Percentiles rank a stretch among this genome's conserved stretches.
Evolutionary conservation across 2,888 invertebrate species (phyloP).

Genomic region (Drosophila peninsularis): DNA sequence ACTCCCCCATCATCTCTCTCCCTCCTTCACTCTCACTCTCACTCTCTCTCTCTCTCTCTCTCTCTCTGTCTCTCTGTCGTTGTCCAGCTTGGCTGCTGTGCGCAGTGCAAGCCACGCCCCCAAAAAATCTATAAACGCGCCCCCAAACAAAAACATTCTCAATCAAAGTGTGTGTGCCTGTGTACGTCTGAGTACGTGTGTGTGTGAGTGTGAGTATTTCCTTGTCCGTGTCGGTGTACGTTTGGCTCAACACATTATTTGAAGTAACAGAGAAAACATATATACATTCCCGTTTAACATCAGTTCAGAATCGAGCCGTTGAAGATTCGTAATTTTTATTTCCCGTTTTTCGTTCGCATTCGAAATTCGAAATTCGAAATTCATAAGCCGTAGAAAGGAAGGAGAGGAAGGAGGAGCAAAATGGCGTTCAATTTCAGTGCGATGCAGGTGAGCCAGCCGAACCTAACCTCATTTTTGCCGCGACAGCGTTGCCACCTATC

Average conservation of each 20-base stretch:
- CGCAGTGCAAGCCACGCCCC: constrained; percentile 44
- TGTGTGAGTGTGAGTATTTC: background rate
- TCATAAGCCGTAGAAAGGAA: too few species aligned
- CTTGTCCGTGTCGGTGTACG: background rate
- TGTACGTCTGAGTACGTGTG: background rate
- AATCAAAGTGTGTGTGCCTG: constrained; percentile 15
- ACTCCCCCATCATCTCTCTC: background rate
- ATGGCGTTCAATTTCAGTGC: constrained; percentile 84
- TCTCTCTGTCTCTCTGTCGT: background rate
- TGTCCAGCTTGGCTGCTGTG: constrained; percentile 34
- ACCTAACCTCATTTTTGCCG: background rate
- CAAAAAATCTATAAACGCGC: constrained; percentile 1
- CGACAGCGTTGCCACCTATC: constrained; percentile 19
- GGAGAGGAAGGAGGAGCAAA: background rate
- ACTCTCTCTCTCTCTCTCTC: background rate
- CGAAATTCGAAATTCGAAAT: constrained; percentile 27
- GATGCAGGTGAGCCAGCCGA: constrained; percentile 80
- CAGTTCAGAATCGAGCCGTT: background rate
- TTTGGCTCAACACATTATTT: background rate
- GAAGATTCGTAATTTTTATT: background rate
- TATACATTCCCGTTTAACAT: constrained; percentile 7
- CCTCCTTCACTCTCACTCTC: background rate
- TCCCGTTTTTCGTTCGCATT: background rate
- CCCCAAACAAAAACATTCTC: background rate
- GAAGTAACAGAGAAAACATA: background rate